Conservation (phyloP, 2,888 invertebrate species). For the Macrosoma leucophasiata region DNA sequence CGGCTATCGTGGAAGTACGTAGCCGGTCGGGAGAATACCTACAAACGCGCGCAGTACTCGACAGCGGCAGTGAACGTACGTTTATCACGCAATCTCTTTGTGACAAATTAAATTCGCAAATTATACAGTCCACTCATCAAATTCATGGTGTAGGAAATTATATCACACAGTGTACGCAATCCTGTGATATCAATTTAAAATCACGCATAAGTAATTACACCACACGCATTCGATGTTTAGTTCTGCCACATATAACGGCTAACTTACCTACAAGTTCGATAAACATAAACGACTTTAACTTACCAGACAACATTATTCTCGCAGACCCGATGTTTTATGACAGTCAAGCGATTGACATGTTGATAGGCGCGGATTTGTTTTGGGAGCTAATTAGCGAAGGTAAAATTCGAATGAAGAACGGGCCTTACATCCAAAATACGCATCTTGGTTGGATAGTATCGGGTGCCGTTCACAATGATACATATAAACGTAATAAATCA, state of each 20-base stretch:
- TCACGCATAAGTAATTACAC: slow-evolving; percentile 14
- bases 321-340: slow-evolving; percentile 16
- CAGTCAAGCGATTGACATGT: slow-evolving; percentile 13
- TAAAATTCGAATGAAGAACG: slow-evolving; percentile 18
- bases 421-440: slow-evolving; percentile 25
- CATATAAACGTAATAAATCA: background rate
- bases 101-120: slow-evolving; percentile 15
- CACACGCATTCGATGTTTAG: slow-evolving; percentile 18
- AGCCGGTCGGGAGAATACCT: slow-evolving; percentile 2
- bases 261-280: background rate
- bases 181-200: slow-evolving; percentile 19
- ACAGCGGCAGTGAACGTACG: slow-evolving; percentile 24
- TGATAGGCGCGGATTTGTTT: slow-evolving; percentile 23
- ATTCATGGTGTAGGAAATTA: slow-evolving; percentile 20
- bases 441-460: slow-evolving; percentile 26
- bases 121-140: slow-evolving; percentile 25
- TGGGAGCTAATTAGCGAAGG: slow-evolving; percentile 22
- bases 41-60: slow-evolving; percentile 18
- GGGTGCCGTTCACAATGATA: slow-evolving; percentile 15
- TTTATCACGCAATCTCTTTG: slow-evolving; percentile 21
- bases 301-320: slow-evolving; percentile 12
- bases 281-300: background rate
- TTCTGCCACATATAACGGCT: slow-evolving; percentile 7
- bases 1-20: slow-evolving; percentile 19
- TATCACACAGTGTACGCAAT: slow-evolving; percentile 18